phyloP scores from a whole-genome alignment of 1,140 invertebrate species.

The Prorops nasuta region DNA sequence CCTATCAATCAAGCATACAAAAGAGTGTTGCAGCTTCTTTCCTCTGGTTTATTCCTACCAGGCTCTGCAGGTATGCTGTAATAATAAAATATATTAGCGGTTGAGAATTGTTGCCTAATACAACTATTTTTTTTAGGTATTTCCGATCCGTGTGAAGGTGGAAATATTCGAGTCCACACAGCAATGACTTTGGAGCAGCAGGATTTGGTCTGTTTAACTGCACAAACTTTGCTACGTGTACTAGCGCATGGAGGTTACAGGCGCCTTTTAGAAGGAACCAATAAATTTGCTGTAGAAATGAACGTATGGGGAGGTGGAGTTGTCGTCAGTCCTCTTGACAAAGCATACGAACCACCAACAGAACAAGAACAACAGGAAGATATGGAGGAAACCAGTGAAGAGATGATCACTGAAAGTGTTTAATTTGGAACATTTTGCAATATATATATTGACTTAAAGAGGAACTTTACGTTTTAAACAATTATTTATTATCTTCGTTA shows the following conservation, averaged over 20 bases:
- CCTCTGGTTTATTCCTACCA: slow-evolving; percentile 92
- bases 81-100: slow-evolving; percentile 1
- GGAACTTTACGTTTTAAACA: neutral
- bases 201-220: slow-evolving; percentile 89
- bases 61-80: slow-evolving; percentile 78
- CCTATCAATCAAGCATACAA: slow-evolving; percentile 84
- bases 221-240: slow-evolving; percentile 82
- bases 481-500: neutral
- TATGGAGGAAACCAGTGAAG: slow-evolving; percentile 58
- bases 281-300: slow-evolving; percentile 72
- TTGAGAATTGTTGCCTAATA: slow-evolving; percentile 1
- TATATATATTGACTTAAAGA: neutral
- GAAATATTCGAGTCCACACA: slow-evolving; percentile 85
- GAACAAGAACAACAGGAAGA: slow-evolving; percentile 62
- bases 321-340: slow-evolving; percentile 86
- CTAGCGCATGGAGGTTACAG: slow-evolving; percentile 89
- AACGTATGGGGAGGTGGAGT: slow-evolving; percentile 89
- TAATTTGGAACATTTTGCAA: slow-evolving; percentile 36
- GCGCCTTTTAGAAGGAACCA: slow-evolving; percentile 77
- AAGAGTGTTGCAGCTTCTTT: slow-evolving; percentile 84
- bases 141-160: slow-evolving; percentile 90
- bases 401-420: slow-evolving; percentile 58
- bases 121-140: slow-evolving; percentile 59
- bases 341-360: slow-evolving; percentile 78
- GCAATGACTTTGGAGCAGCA: slow-evolving; percentile 92